These are phyloP conservation scores for Beroe ovata DNA, from an alignment of 37 sponge, comb jelly and placozoan genomes.

Conservation along the genomic window DNA sequence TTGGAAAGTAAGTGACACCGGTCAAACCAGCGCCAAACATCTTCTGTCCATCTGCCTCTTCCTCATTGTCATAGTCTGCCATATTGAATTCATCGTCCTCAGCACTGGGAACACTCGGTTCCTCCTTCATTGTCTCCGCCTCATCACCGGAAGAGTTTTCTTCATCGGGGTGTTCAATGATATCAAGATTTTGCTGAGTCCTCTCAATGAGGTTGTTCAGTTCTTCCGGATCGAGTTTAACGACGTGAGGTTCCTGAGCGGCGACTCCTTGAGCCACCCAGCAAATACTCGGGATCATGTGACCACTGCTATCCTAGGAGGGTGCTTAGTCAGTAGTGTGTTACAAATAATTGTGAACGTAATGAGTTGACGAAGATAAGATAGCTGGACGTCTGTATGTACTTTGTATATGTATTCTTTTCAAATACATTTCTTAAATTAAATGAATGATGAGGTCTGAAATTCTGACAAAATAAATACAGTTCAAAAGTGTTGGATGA, in stretches of 20 bases:
- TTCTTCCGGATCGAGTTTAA: conserved; percentile 32
- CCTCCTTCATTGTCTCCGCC: not conserved
- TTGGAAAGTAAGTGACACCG: conserved; percentile 81
- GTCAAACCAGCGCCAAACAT: conserved; percentile 69
- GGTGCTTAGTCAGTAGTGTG: too few species aligned
- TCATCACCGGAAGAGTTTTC: not conserved
- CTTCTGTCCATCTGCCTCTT: conserved; percentile 31
- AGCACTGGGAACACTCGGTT: not conserved
- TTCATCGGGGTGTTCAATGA: not conserved
- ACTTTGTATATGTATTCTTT: too few species aligned
- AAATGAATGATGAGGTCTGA: too few species aligned
- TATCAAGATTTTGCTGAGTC: conserved; percentile 39
- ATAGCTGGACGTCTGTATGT: too few species aligned
- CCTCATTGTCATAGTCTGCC: conserved; percentile 46
- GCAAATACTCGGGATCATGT: conserved; percentile 61
- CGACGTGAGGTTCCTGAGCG: conserved; percentile 31
- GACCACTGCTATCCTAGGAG: not conserved
- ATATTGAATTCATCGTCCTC: conserved; percentile 62
- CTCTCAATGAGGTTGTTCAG: conserved; percentile 18
- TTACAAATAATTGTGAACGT: too few species aligned
- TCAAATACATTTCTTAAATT: too few species aligned
- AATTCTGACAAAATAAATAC: too few species aligned
- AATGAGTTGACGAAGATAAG: too few species aligned
- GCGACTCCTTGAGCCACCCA: conserved; percentile 42
- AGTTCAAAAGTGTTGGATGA: too few species aligned